phyloP scores from a whole-genome alignment of 2,113 vertebrate genomes.

The Rallus limicola region DNA sequence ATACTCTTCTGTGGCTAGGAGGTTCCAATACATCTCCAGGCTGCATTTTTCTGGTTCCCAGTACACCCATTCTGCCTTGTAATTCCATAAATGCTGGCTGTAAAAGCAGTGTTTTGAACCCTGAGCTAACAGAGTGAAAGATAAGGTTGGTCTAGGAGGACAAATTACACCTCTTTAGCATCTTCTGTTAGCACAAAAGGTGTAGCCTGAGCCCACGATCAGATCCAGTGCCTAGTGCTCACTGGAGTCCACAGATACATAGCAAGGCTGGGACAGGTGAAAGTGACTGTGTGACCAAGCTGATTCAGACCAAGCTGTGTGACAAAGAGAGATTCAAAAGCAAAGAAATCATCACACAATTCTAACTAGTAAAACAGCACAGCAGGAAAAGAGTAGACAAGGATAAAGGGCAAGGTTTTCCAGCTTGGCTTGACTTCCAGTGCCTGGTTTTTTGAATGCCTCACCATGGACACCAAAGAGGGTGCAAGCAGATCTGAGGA shows the following conservation, averaged over 20 bases:
- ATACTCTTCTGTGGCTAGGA: background rate
- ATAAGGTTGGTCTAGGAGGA: background rate
- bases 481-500: background rate
- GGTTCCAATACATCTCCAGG: background rate
- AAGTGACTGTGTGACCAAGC: background rate
- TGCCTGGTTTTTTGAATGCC: background rate
- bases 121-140: background rate
- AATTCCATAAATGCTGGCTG: background rate
- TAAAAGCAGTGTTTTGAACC: background rate
- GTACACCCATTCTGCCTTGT: background rate
- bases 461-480: background rate
- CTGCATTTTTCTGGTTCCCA: background rate
- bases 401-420: background rate
- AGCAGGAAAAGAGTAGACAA: background rate
- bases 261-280: background rate
- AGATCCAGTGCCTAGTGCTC: background rate
- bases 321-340: background rate
- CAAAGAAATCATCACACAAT: background rate
- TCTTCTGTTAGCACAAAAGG: background rate
- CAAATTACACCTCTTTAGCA: background rate
- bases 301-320: no score
- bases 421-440: background rate
- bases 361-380: background rate
- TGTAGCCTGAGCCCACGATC: background rate
- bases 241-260: background rate